phyloP scores from a whole-genome alignment of 1,140 invertebrate species.

The Eciton burchellii region DNA sequence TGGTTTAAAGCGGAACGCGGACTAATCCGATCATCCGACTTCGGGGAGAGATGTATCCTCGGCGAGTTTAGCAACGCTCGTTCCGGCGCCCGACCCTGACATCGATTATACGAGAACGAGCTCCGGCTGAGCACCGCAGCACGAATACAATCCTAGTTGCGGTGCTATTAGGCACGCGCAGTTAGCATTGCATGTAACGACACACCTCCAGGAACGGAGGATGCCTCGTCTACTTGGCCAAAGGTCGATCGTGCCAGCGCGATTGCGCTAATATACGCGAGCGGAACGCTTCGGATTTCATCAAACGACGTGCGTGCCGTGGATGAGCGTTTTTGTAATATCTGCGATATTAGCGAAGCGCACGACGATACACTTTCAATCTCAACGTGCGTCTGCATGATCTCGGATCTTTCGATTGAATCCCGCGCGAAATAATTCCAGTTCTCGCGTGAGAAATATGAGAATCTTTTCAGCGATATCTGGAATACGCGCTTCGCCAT shows the following conservation, averaged over 20 bases:
- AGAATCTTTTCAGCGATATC: constrained; percentile 60
- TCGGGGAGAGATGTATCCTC: constrained; percentile 17
- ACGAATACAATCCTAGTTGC: constrained; percentile 67
- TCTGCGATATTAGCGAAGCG: too few species aligned
- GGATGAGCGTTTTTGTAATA: neutral
- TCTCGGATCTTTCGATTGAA: neutral
- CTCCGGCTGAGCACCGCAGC: constrained; percentile 64
- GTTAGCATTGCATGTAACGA: constrained; percentile 75
- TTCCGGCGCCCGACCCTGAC: constrained; percentile 62
- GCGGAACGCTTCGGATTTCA: constrained; percentile 37
- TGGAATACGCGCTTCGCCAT: constrained; percentile 25
- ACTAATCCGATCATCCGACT: constrained; percentile 9
- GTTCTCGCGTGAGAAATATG: constrained; percentile 34
- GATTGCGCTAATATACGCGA: constrained; percentile 43
- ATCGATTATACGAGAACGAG: constrained; percentile 72
- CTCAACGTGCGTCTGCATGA: neutral
- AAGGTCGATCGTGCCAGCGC: constrained; percentile 68
- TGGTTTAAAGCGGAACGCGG: neutral
- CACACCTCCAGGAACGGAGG: constrained; percentile 73
- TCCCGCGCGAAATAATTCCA: constrained; percentile 44
- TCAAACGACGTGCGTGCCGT: neutral
- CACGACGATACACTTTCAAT: neutral
- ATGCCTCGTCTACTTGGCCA: constrained; percentile 71
- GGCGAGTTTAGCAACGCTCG: constrained; percentile 54
- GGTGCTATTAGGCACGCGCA: constrained; percentile 74